Conservation (phyloP, 2,888 invertebrate genomes). For the Nycteola revayana region DNA sequence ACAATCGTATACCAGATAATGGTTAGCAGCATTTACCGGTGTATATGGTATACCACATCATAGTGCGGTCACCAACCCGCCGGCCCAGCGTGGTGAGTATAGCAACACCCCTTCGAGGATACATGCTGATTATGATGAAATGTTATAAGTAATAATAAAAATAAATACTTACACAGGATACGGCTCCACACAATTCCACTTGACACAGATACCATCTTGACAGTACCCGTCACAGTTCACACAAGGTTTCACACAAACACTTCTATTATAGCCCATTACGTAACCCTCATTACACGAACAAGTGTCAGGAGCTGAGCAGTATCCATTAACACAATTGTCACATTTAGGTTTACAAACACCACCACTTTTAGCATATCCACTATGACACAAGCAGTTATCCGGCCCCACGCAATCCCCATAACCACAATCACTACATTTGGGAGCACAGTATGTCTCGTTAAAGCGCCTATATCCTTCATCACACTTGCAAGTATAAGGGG, state of each 20-base stretch:
- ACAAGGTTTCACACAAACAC: slow-evolving; percentile 25
- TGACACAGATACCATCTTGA: slow-evolving; percentile 17
- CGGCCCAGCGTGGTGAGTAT: too few relatives aligned
- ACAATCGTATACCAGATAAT: too few relatives aligned
- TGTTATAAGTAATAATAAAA: too few relatives aligned
- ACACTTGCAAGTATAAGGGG: slow-evolving; percentile 69
- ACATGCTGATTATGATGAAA: too few relatives aligned
- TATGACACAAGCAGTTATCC: slow-evolving; percentile 65
- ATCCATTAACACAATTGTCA: slow-evolving; percentile 30
- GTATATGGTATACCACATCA: too few relatives aligned
- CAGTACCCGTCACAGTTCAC: slow-evolving; percentile 26
- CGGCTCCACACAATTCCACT: slow-evolving; percentile 20
- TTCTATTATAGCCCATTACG: slow-evolving; percentile 9
- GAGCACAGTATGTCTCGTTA: slow-evolving; percentile 32
- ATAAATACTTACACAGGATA: slow-evolving; percentile 19
- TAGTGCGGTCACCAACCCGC: too few relatives aligned
- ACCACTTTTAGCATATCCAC: slow-evolving; percentile 39
- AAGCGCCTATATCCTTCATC: slow-evolving; percentile 44
- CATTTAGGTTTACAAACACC: slow-evolving; percentile 32
- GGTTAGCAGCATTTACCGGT: too few relatives aligned
- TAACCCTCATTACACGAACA: slow-evolving; percentile 26
- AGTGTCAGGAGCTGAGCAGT: slow-evolving; percentile 31
- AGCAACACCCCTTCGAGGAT: too few relatives aligned
- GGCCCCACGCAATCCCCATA: slow-evolving; percentile 56
- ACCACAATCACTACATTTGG: slow-evolving; percentile 27